These are phyloP conservation scores for Neolamprologus tretocephalus DNA, from an alignment of 2,113 vertebrate genomes.

Conservation along the genomic window DNA sequence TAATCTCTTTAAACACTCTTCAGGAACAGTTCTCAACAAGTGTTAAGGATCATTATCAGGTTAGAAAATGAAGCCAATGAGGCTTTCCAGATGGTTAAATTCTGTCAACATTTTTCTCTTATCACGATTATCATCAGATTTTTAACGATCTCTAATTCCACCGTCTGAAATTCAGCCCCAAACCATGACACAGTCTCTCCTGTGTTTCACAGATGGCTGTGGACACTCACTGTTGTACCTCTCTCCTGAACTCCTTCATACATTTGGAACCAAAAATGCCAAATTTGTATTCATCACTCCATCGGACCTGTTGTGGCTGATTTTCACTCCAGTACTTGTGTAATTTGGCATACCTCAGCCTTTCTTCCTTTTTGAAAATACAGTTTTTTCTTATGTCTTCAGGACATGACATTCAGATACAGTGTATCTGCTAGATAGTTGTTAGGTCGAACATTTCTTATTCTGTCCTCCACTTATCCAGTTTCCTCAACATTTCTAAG, in stretches of 20 bases:
- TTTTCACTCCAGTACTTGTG: neutral
- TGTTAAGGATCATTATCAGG: neutral
- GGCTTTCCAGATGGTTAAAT: neutral
- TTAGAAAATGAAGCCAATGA: neutral
- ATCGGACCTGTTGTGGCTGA: neutral
- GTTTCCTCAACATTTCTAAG: neutral
- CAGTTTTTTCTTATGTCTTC: neutral
- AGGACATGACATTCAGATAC: neutral
- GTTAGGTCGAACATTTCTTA: neutral
- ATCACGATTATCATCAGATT: neutral
- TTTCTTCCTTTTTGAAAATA: neutral
- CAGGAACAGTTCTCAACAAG: neutral
- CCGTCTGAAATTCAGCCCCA: neutral
- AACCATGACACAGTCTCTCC: neutral
- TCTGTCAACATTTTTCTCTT: neutral
- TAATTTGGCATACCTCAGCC: neutral
- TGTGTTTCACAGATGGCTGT: neutral
- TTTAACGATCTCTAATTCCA: neutral
- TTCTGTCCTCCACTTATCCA: neutral
- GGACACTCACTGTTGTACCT: neutral
- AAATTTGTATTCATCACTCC: neutral
- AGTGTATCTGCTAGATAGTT: neutral
- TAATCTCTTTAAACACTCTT: neutral
- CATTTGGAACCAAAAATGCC: neutral
- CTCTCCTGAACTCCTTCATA: neutral